Conservation (phyloP, 2,888 invertebrate genomes). For the Galerucella calmariensis region DNA sequence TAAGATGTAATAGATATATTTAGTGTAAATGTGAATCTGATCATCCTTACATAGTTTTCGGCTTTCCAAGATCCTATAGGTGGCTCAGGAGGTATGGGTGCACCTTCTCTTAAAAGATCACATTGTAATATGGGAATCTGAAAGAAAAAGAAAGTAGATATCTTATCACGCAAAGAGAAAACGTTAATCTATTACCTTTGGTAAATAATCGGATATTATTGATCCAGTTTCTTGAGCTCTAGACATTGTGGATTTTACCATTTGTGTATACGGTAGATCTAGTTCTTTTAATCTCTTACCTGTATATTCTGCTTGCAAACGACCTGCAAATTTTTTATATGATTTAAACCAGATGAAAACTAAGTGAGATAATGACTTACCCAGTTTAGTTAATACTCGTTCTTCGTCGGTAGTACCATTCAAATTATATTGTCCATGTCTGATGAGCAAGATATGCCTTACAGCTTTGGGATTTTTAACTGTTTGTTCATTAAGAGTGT, state of each 20-base stretch:
- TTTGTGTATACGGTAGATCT: conserved; percentile 79
- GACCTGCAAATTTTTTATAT: conserved; percentile 68
- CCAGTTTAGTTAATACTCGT: conserved; percentile 82
- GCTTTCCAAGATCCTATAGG: conserved; percentile 86
- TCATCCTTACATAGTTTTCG: conserved; percentile 74
- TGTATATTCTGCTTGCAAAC: conserved; percentile 85
- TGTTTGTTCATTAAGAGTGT: conserved; percentile 74
- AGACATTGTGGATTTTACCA: conserved; percentile 92
- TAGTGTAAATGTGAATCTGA: neutral
- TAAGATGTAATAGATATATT: neutral
- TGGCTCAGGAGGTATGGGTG: conserved; percentile 94
- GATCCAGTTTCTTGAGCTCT: conserved; percentile 92
- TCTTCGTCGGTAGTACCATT: conserved; percentile 78
- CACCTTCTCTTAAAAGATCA: conserved; percentile 88
- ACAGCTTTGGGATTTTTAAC: conserved; percentile 73
- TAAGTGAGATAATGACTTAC: conserved; percentile 62
- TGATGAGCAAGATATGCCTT: conserved; percentile 88
- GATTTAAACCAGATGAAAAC: neutral
- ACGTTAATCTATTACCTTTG: conserved; percentile 52
- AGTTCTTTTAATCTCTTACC: conserved; percentile 84
- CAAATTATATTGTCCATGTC: conserved; percentile 95
- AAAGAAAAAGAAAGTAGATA: conserved; percentile 57
- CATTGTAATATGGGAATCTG: conserved; percentile 72
- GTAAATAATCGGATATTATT: conserved; percentile 80
- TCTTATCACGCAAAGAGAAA: neutral